These are phyloP conservation scores for Dicentrarchus labrax DNA, from an alignment of 2,113 vertebrate genomes.

Conservation along the genomic window DNA sequence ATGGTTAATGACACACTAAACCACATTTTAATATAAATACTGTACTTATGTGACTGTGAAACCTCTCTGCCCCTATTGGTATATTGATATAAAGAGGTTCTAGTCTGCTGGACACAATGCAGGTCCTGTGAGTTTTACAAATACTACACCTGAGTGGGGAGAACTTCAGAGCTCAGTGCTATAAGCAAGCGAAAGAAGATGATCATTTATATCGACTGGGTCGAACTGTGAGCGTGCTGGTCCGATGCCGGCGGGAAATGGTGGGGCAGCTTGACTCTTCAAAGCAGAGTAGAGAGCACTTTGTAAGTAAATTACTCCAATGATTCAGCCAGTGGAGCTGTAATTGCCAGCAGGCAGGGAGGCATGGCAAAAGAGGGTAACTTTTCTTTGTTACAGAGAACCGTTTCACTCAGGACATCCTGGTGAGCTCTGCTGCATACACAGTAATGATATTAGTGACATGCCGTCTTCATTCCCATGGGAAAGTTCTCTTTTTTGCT, in stretches of 20 bases:
- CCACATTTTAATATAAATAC: neutral
- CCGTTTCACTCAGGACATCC: conserved; percentile 24
- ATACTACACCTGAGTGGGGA: conserved; percentile 48
- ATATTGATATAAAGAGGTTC: conserved; percentile 46
- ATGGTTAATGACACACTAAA: neutral
- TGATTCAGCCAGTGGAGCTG: conserved; percentile 69
- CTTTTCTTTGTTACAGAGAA: conserved; percentile 44
- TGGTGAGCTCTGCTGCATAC: conserved; percentile 4
- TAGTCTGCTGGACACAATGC: conserved; percentile 26
- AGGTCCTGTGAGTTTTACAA: conserved; percentile 33
- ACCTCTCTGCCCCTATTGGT: neutral
- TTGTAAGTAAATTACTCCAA: conserved; percentile 76
- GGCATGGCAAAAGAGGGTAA: conserved; percentile 38
- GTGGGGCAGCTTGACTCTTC: conserved; percentile 58
- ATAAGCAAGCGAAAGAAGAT: conserved; percentile 41
- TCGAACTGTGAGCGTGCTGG: conserved; percentile 51
- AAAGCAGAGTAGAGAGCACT: conserved; percentile 65
- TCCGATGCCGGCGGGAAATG: conserved; percentile 48
- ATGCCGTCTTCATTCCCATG: neutral
- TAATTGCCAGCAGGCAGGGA: conserved; percentile 70
- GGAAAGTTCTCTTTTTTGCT: neutral
- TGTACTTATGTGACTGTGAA: neutral
- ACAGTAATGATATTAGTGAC: conserved; percentile 15
- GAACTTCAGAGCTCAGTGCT: conserved; percentile 39
- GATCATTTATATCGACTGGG: conserved; percentile 69